Conservation (phyloP, 2,888 invertebrate species). For the Coremacera marginata region DNA sequence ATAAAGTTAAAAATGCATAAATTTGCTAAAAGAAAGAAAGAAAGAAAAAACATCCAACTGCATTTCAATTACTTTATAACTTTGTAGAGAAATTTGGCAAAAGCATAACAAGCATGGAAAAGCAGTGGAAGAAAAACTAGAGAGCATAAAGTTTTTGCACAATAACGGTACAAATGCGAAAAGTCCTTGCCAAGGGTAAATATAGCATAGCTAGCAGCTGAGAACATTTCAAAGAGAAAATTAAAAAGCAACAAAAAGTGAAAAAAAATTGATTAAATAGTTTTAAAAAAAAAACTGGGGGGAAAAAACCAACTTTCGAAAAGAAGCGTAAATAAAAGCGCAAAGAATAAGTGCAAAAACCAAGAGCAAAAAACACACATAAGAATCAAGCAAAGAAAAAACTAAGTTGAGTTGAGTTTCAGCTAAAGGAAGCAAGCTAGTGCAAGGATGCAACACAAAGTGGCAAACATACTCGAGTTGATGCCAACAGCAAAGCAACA, state of each 20-base stretch:
- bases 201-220: constrained; percentile 54
- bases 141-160: constrained; percentile 57
- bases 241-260: neutral
- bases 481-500: neutral
- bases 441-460: constrained; percentile 41
- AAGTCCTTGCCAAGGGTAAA: constrained; percentile 66
- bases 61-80: constrained; percentile 25
- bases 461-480: constrained; percentile 30
- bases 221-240: constrained; percentile 37
- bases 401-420: too few species aligned
- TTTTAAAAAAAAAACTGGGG: neutral
- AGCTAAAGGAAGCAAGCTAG: constrained; percentile 15
- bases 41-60: neutral
- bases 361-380: constrained; percentile 18
- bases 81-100: constrained; percentile 23
- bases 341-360: neutral
- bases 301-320: constrained; percentile 5
- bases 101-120: neutral
- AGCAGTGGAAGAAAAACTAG: constrained; percentile 55
- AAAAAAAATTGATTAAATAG: constrained; percentile 5
- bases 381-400: neutral
- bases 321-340: constrained; percentile 31
- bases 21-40: too few species aligned
- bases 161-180: constrained; percentile 34
- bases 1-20: too few species aligned